Conservation (phyloP, 2,888 invertebrate genomes). For the Eupeodes latifasciatus region DNA sequence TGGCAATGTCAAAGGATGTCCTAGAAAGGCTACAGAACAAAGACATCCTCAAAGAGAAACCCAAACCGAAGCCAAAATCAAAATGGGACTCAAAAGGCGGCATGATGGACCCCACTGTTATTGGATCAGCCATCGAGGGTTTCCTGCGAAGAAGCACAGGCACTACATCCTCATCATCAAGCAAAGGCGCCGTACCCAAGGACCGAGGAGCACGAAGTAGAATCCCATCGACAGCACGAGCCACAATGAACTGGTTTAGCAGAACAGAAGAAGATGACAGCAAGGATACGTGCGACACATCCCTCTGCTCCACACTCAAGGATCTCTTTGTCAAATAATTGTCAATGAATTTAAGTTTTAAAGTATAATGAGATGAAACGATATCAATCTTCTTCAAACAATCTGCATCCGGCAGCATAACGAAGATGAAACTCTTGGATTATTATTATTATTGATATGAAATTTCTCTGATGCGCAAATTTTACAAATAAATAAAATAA, state of each 20-base stretch:
- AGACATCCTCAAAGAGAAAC: constrained; percentile 83
- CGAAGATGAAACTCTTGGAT: constrained; percentile 11
- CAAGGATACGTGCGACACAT: constrained; percentile 90
- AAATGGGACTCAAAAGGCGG: constrained; percentile 84
- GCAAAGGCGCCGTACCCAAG: constrained; percentile 84
- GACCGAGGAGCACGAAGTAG: constrained; percentile 80
- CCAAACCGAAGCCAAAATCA: constrained; percentile 81
- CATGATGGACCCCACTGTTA: constrained; percentile 91
- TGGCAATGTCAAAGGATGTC: constrained; percentile 86
- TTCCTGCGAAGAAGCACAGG: constrained; percentile 87
- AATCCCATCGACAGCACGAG: constrained; percentile 81
- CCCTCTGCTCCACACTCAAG: constrained; percentile 92
- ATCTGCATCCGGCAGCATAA: not conserved
- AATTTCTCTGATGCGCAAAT: not conserved
- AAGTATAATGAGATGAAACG: constrained; percentile 77
- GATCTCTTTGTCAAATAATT: constrained; percentile 93
- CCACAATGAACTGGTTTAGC: constrained; percentile 86
- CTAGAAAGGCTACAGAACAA: constrained; percentile 86
- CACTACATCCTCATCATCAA: constrained; percentile 82
- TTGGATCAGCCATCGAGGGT: constrained; percentile 93
- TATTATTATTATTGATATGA: not conserved
- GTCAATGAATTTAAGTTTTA: constrained; percentile 79
- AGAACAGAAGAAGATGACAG: constrained; percentile 89
- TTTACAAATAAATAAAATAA: not conserved
- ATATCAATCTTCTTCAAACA: constrained; percentile 22